Base-by-base conservation (phyloP, 2,113 vertebrate genomes). In the Bujurquina vittata region DNA sequence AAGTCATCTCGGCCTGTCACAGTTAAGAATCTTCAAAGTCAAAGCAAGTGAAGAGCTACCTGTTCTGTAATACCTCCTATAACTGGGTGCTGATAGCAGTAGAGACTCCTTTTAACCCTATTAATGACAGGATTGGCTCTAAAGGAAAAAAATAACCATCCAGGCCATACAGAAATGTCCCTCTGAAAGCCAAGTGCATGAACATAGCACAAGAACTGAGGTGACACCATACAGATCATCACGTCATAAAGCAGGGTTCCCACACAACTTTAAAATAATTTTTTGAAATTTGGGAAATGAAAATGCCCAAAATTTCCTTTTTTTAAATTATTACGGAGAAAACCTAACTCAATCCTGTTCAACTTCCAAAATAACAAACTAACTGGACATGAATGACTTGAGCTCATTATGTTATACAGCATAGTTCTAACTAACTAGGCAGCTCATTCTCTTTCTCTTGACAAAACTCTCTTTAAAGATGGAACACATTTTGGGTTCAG, bases 11-110 rank as follows among this genome's bases (percentile, higher is more conserved):
- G 2, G 22, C 65, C 63, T 69, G 58, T 72, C 75, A 72, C 49
- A 85, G 59, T 79, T 55, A 80, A 82, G 22, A 82, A 63, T 55
- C 56, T 58, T 87, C 77, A 75, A 77, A 87, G 72, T 74, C 49
- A 69, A 78, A 89, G 59, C 55, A 54, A 59, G 78, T 81, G 26
- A 84, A 65, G 40, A 73, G 26, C 35, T 57, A 79, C 43, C 26
- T 15, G 43, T 75, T 58, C 56, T 72, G 61, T 56, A 37, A 35
- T 43, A 22, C 43, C 46, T 46, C 75, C 9, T 61, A 3, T 75
- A 75, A 55, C 62, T 43, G 57, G 22, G 61, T 18, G 18, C 29
- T 62, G 46, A 75, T 75, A 58, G 65, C 14, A 46, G 31, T 52
- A 65, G 63, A 73, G 56, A 74, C 20, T 80, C 7, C 10, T 60